These are phyloP conservation scores for Telenomus remus DNA, from an alignment of 1,140 invertebrate genomes.

Conservation along the genomic window DNA sequence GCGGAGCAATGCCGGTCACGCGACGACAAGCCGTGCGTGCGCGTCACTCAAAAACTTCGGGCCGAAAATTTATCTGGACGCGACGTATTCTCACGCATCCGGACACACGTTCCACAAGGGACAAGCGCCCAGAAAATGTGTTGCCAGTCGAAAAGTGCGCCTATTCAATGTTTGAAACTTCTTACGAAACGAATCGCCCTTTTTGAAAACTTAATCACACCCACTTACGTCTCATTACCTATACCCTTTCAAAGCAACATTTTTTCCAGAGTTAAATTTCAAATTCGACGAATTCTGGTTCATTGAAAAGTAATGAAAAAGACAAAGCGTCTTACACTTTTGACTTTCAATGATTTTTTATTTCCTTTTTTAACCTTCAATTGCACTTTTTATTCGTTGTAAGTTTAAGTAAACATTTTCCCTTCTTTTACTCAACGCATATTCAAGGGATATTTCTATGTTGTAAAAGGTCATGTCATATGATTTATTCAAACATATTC, in stretches of 20 bases:
- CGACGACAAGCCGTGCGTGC: slow-evolving; percentile 66
- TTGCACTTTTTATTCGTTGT: too few species aligned
- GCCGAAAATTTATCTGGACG: slow-evolving; percentile 61
- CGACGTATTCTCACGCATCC: slow-evolving; percentile 64
- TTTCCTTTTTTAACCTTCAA: too few species aligned
- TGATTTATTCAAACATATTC: too few species aligned
- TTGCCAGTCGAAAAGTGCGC: slow-evolving; percentile 25
- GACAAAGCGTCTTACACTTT: too few species aligned
- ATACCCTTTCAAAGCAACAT: background rate
- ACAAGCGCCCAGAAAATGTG: slow-evolving; percentile 48
- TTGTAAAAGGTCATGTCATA: too few species aligned
- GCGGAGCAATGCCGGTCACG: slow-evolving; percentile 62
- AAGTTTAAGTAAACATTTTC: too few species aligned
- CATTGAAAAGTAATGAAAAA: background rate
- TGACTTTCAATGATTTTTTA: too few species aligned
- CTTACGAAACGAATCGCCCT: slow-evolving; percentile 40
- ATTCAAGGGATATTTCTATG: too few species aligned
- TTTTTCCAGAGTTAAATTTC: background rate
- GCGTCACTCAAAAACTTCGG: slow-evolving; percentile 69
- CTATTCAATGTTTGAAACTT: slow-evolving; percentile 40
- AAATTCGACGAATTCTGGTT: slow-evolving; percentile 14
- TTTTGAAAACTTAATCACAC: slow-evolving; percentile 45
- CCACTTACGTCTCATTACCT: slow-evolving; percentile 35
- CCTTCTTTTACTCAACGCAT: too few species aligned
- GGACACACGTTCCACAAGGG: slow-evolving; percentile 62